Evolutionary conservation across 2,113 vertebrate species (phyloP).

Genomic region (Phodopus roborovskii): DNA sequence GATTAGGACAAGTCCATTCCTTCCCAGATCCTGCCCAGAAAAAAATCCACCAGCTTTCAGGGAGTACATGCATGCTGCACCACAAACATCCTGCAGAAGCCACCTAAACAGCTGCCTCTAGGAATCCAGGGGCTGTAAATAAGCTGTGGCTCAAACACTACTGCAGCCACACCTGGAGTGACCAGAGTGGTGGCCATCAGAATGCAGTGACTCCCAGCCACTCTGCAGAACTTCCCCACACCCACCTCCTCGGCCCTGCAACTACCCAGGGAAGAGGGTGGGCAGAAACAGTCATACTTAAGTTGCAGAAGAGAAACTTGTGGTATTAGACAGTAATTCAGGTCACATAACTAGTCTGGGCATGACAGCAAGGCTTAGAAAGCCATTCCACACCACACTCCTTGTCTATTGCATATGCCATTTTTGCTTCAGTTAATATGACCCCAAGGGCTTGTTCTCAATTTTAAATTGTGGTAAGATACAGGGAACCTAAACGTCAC

Average conservation of each 20-base stretch:
- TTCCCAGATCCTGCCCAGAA: not conserved
- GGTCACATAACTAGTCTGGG: not conserved
- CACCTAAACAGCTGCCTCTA: not conserved
- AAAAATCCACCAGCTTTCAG: not conserved
- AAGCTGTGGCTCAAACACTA: fast-evolving
- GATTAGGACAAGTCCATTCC: not conserved
- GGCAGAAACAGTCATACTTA: not conserved
- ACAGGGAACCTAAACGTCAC: not conserved
- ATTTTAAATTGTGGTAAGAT: not conserved
- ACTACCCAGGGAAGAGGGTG: not conserved
- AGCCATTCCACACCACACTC: too few species aligned
- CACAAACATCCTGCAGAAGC: not conserved
- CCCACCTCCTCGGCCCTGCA: not conserved
- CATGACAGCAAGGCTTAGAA: not conserved
- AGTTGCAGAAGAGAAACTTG: not conserved
- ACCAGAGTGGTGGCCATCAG: not conserved
- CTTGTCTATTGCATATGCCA: not conserved
- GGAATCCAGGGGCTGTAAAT: not conserved
- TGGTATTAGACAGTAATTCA: not conserved
- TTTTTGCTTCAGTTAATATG: not conserved
- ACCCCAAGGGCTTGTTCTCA: not conserved
- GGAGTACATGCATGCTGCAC: not conserved
- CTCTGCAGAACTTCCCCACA: not conserved
- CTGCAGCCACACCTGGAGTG: not conserved
- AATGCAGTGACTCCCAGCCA: fast-evolving